These are phyloP conservation scores for Ailuropoda melanoleuca DNA, from an alignment of 2,113 vertebrate species.

Conservation along the genomic window DNA sequence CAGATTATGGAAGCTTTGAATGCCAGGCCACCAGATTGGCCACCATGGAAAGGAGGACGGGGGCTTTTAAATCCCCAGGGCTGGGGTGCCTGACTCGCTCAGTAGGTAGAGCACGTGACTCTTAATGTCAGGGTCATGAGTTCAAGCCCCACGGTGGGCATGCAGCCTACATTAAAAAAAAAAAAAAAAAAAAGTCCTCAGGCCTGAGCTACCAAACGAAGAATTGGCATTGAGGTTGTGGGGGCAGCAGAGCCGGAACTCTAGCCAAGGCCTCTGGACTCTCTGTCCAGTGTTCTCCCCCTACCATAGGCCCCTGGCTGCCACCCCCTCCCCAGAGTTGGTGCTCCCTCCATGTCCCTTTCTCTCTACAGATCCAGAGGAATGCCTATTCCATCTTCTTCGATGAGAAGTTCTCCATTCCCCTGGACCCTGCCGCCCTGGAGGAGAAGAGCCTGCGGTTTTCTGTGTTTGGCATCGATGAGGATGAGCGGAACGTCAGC, in stretches of 20 bases:
- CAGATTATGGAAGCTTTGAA: background rate
- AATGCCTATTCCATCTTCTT: constrained; percentile 93
- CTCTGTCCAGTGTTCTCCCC: background rate
- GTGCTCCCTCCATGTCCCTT: background rate
- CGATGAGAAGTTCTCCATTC: constrained; percentile 93
- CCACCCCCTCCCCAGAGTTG: background rate
- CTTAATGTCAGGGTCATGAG: background rate
- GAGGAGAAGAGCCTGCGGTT: constrained; percentile 95
- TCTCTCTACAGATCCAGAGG: constrained; percentile 89
- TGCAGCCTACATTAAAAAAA: background rate
- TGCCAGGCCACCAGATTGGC: background rate
- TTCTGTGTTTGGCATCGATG: constrained; percentile 92
- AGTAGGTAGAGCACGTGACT: background rate
- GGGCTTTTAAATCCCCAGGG: background rate
- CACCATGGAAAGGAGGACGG: background rate
- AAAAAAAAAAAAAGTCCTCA: background rate
- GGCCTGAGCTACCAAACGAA: background rate
- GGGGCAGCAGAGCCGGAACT: background rate
- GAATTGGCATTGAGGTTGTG: background rate
- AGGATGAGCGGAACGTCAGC: constrained; percentile 92
- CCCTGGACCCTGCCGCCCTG: constrained; percentile 87
- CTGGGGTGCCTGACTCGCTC: background rate
- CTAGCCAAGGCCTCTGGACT: background rate
- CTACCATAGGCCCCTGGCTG: background rate
- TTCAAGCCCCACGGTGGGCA: background rate